These are phyloP conservation scores for Hydrozoanthus gracilis DNA, from an alignment of 92 coral and sea anemone genomes.

Conservation along the genomic window DNA sequence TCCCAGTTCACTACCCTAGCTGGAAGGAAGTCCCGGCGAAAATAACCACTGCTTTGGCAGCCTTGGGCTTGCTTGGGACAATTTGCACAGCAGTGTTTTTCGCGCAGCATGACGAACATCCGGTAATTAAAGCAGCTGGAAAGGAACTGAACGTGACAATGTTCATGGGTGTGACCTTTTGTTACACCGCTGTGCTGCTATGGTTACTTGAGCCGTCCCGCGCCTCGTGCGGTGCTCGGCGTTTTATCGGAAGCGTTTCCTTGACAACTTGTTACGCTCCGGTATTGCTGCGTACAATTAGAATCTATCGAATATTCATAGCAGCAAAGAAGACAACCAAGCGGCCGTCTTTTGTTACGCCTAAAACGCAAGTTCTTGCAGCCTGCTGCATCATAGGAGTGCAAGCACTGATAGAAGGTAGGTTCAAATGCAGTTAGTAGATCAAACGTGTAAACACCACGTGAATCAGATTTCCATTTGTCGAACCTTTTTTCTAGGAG, in stretches of 20 bases:
- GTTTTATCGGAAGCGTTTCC: slow-evolving; percentile 33
- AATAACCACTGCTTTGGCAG: slow-evolving; percentile 2
- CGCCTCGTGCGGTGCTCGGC: slow-evolving; percentile 26
- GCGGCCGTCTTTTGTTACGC: slow-evolving; percentile 24
- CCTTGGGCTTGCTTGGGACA: slow-evolving; percentile 20
- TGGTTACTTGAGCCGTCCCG: slow-evolving; percentile 34
- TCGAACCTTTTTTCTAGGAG: too few species aligned
- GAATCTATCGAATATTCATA: slow-evolving; percentile 32
- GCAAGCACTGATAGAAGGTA: neutral
- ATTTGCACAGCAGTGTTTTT: slow-evolving; percentile 4
- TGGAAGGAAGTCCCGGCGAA: slow-evolving; percentile 14
- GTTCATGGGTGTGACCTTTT: slow-evolving; percentile 30
- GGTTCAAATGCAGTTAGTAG: neutral
- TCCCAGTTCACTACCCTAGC: slow-evolving; percentile 27
- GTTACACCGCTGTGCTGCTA: slow-evolving; percentile 32
- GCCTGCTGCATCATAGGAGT: slow-evolving; percentile 15
- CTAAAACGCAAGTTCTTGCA: slow-evolving; percentile 8
- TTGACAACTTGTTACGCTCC: slow-evolving; percentile 41
- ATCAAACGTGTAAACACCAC: too few species aligned
- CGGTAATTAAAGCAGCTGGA: slow-evolving; percentile 38
- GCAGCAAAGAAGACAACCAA: slow-evolving; percentile 17
- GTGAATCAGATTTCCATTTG: too few species aligned
- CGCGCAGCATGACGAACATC: neutral
- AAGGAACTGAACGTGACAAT: neutral
- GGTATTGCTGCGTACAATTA: slow-evolving; percentile 25